phyloP scores from a whole-genome alignment of 2,113 vertebrate species.

The Chloroceryle aenea region DNA sequence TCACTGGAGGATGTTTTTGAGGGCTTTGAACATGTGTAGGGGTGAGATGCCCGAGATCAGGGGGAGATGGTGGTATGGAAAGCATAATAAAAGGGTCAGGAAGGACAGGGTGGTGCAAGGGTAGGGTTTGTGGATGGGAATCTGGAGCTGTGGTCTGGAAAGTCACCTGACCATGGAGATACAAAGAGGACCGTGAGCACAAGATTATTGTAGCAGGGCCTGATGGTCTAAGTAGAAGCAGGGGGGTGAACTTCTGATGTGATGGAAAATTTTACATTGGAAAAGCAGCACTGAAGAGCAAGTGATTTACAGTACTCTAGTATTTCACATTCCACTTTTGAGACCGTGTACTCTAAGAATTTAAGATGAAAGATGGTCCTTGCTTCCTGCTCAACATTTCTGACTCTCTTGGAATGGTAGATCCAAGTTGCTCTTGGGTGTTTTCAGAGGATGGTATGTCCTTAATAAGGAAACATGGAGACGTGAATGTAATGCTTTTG shows the following conservation, averaged over 20 bases:
- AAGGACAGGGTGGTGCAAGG: not conserved
- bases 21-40: fast-evolving
- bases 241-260: not conserved
- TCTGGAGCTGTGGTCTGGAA: not conserved
- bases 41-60: not conserved
- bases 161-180: not conserved
- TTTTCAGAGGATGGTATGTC: not conserved
- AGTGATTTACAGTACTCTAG: not conserved
- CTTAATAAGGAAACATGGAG: not conserved
- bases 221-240: not conserved
- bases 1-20: not conserved
- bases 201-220: not conserved
- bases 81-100: not conserved
- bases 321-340: not conserved
- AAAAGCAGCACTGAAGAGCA: not conserved
- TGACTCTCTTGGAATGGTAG: not conserved
- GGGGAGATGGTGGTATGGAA: fast-evolving
- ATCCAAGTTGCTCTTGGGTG: not conserved
- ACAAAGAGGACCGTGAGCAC: not conserved
- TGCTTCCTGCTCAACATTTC: not conserved
- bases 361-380: not conserved
- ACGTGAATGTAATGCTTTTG: not conserved
- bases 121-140: not conserved
- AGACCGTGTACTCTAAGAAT: not conserved
- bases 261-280: not conserved